Percentiles rank a stretch among this genome's conserved stretches.
phyloP scores from a whole-genome alignment of 2,797 vertebrate species.

The Simalia tracyae region DNA sequence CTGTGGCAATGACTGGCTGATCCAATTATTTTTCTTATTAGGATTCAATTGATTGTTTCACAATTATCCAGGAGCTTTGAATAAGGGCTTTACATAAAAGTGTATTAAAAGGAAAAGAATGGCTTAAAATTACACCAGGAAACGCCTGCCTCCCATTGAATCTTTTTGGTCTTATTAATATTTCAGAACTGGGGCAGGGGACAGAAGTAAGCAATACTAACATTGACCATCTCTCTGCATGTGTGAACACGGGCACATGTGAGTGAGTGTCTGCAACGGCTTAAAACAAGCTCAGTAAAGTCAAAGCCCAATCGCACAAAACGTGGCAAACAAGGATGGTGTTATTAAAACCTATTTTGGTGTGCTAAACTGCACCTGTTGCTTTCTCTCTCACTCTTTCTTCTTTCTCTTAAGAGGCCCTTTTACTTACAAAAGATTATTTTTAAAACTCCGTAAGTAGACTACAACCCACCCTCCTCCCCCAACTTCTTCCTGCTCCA shows the following conservation, averaged over 20 bases:
- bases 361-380: conserved; percentile 30
- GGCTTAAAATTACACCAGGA: neutral
- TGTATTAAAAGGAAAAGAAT: neutral
- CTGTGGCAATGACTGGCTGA: neutral
- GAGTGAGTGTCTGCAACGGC: neutral
- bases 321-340: neutral
- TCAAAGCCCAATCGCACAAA: neutral
- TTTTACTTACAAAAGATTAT: conserved; percentile 54
- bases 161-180: neutral
- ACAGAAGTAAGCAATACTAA: neutral
- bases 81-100: neutral
- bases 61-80: neutral
- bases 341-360: conserved; percentile 37
- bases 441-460: conserved; percentile 50
- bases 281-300: neutral
- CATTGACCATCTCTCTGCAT: neutral
- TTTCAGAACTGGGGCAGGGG: neutral
- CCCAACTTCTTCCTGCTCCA: conserved; percentile 47
- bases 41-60: too few species aligned
- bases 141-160: neutral
- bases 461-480: conserved; percentile 39
- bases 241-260: too few species aligned
- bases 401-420: conserved; percentile 18
- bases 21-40: neutral
- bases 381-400: conserved; percentile 17